Percentiles rank a stretch among this genome's conserved stretches.
phyloP scores from a whole-genome alignment of 92 coral and sea anemone genomes.

The Actinostola sp. region DNA sequence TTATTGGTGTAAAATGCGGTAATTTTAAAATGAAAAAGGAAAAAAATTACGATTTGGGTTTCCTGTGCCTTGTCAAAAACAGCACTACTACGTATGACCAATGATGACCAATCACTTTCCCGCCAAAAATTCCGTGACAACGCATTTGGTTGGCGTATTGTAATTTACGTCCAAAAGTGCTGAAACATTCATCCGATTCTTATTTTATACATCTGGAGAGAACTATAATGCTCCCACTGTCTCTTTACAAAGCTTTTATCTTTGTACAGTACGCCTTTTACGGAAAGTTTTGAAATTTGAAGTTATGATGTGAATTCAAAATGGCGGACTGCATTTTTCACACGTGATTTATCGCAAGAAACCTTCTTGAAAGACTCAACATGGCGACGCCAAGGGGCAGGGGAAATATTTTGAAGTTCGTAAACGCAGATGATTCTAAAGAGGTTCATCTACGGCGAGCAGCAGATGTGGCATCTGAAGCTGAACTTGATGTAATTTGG shows the following conservation, averaged over 20 bases:
- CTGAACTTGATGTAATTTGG: constrained; percentile 69
- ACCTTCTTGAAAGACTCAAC: constrained; percentile 10
- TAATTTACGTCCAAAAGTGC: not conserved
- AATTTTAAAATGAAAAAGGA: no score
- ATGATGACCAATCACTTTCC: no score
- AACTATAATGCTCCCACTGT: not conserved
- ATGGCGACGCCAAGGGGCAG: not conserved
- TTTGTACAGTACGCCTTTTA: not conserved
- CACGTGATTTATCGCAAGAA: constrained; percentile 19
- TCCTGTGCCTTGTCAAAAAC: constrained; percentile 2
- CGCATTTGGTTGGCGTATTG: not conserved
- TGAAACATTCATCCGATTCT: not conserved
- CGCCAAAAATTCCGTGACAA: constrained; percentile 33
- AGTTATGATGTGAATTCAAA: constrained; percentile 62
- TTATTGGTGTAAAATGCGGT: no score
- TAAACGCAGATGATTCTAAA: constrained; percentile 54
- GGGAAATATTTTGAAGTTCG: constrained; percentile 52
- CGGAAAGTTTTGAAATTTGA: not conserved
- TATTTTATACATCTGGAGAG: not conserved
- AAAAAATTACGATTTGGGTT: not conserved
- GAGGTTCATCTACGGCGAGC: constrained; percentile 63
- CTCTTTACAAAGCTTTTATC: no score
- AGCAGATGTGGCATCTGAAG: constrained; percentile 63
- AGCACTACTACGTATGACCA: constrained; percentile 39
- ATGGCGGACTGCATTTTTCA: constrained; percentile 59